These are phyloP conservation scores for Mactromeris polynyma DNA, from an alignment of 2,888 invertebrate genomes.

Conservation along the genomic window DNA sequence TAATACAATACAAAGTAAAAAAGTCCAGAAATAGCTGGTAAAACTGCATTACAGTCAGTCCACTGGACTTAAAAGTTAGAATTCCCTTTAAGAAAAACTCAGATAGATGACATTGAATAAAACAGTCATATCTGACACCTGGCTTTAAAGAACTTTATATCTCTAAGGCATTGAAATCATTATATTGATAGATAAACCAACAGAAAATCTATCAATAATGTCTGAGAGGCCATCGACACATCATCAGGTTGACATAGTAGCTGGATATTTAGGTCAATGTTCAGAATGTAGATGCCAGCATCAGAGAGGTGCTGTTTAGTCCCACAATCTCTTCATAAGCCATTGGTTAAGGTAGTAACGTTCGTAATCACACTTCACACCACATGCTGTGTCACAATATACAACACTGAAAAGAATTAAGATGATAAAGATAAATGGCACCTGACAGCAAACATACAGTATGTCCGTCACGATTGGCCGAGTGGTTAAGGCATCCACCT, in stretches of 20 bases:
- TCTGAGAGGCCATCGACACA: background rate
- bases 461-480: too few relatives aligned
- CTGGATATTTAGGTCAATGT: background rate
- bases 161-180: background rate
- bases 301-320: background rate
- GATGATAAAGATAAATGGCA: background rate
- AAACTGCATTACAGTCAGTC: too few relatives aligned
- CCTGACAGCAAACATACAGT: too few relatives aligned
- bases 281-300: constrained; percentile 3
- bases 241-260: background rate
- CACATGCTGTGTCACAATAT: constrained; percentile 27
- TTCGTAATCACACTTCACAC: background rate
- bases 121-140: too few relatives aligned
- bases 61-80: too few relatives aligned
- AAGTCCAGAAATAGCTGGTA: too few relatives aligned
- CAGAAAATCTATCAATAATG: background rate
- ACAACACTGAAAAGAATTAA: constrained; percentile 46
- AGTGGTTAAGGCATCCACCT: too few relatives aligned
- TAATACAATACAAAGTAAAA: too few relatives aligned
- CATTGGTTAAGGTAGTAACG: constrained; percentile 9
- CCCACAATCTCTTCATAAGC: background rate
- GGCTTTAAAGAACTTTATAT: background rate
- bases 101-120: too few relatives aligned
- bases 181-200: background rate
- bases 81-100: too few relatives aligned